Conservation (phyloP, 2,888 invertebrate genomes). For the Blastobasis adustella region DNA sequence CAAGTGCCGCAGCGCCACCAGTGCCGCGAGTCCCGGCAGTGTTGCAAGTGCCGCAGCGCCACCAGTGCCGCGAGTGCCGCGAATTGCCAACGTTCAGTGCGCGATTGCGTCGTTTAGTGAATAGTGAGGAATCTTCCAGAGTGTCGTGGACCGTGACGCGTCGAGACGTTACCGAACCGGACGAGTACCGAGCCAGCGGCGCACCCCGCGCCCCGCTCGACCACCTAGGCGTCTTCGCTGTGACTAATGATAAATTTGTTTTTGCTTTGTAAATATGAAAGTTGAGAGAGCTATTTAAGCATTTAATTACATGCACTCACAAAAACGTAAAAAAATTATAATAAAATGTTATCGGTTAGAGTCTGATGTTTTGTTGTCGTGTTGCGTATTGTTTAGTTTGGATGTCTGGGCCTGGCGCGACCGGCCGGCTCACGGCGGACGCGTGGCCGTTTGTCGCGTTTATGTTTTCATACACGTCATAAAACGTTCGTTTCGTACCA, state of each 20-base stretch:
- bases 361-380: slow-evolving; percentile 25
- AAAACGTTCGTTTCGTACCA: too few relatives aligned
- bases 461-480: too few relatives aligned
- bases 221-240: slow-evolving; percentile 27
- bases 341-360: slow-evolving; percentile 10
- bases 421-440: too few relatives aligned
- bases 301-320: slow-evolving; percentile 43
- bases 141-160: not conserved
- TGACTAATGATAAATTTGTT: slow-evolving; percentile 26
- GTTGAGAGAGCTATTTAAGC: slow-evolving; percentile 26
- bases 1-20: too few relatives aligned
- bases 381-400: slow-evolving; percentile 23
- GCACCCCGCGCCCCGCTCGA: not conserved
- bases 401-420: slow-evolving; percentile 1
- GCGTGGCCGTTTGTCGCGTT: too few relatives aligned
- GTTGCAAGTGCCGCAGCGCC: not conserved
- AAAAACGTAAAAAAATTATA: slow-evolving; percentile 20
- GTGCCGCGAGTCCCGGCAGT: not conserved
- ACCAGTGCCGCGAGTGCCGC: not conserved
- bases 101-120: not conserved
- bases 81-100: too few relatives aligned
- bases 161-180: not conserved
- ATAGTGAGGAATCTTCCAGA: slow-evolving; percentile 11
- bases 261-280: slow-evolving; percentile 30
- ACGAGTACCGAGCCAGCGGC: not conserved